These are phyloP conservation scores for Virgularia gustaviana DNA, from an alignment of 92 coral and sea anemone species.

Conservation along the genomic window DNA sequence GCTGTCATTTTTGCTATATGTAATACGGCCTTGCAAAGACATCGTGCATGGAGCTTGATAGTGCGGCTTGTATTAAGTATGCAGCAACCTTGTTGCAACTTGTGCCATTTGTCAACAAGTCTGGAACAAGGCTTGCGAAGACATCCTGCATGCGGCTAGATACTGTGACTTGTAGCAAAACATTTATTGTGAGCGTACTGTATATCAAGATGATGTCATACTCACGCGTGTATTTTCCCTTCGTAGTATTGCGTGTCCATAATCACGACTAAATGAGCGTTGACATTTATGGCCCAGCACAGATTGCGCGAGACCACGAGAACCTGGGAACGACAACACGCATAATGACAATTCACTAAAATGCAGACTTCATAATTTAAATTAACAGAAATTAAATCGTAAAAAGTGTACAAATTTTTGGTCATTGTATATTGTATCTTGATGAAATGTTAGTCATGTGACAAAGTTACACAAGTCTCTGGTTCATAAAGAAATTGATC, in stretches of 20 bases:
- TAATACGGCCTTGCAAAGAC: too few species aligned
- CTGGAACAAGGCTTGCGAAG: too few species aligned
- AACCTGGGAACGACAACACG: slow-evolving; percentile 56
- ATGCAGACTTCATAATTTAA: neutral
- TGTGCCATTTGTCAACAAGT: too few species aligned
- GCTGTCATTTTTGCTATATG: too few species aligned
- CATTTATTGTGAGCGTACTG: neutral
- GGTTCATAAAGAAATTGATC: too few species aligned
- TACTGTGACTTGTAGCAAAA: neutral
- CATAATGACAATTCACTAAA: neutral
- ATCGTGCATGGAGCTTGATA: neutral
- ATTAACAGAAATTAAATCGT: neutral
- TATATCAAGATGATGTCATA: slow-evolving; percentile 22
- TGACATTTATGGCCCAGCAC: slow-evolving; percentile 89
- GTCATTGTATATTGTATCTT: too few species aligned
- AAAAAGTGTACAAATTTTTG: too few species aligned
- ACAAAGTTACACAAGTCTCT: too few species aligned
- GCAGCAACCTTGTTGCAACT: too few species aligned
- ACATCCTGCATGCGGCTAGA: too few species aligned
- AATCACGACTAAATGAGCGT: slow-evolving; percentile 82
- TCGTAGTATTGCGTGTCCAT: slow-evolving; percentile 98
- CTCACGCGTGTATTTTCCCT: slow-evolving; percentile 98
- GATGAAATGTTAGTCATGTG: too few species aligned
- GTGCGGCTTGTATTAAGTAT: neutral
- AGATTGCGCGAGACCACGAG: slow-evolving; percentile 92